These are phyloP conservation scores for Mionectes macconnelli DNA, from an alignment of 2,113 vertebrate species.

Conservation along the genomic window DNA sequence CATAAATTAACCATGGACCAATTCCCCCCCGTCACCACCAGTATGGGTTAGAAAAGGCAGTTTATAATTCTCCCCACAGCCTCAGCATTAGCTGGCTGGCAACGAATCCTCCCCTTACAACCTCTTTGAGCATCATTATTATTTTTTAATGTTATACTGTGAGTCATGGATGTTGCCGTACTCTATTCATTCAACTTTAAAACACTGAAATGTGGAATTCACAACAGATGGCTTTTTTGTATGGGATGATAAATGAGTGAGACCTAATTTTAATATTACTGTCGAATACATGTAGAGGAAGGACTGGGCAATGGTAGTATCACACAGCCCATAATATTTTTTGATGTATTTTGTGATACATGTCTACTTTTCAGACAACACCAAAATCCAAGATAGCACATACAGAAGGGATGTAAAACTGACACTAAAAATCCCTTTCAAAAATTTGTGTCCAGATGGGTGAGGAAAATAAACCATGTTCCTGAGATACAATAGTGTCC, in stretches of 20 bases:
- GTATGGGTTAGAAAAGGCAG: not conserved
- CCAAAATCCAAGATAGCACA: not conserved
- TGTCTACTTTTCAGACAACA: not conserved
- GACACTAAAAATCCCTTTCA: not conserved
- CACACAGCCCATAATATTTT: not conserved
- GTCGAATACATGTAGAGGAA: not conserved
- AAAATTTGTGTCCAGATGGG: slow-evolving; percentile 1
- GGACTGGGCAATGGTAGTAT: not conserved
- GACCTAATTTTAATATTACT: not conserved
- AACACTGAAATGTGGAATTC: not conserved
- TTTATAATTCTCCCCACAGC: not conserved
- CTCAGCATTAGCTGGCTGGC: not conserved
- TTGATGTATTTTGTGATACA: not conserved
- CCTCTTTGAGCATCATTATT: not conserved
- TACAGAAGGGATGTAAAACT: not conserved
- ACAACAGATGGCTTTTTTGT: not conserved
- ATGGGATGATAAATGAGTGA: not conserved
- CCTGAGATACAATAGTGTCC: not conserved
- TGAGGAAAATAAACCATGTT: not conserved
- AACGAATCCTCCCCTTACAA: not conserved
- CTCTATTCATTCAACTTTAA: not conserved
- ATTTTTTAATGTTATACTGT: not conserved
- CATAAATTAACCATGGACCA: not conserved
- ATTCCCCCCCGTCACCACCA: not conserved
- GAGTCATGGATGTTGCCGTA: not conserved